Conservation (phyloP, 2,113 vertebrate species). For the Salvelinus alpinus region DNA sequence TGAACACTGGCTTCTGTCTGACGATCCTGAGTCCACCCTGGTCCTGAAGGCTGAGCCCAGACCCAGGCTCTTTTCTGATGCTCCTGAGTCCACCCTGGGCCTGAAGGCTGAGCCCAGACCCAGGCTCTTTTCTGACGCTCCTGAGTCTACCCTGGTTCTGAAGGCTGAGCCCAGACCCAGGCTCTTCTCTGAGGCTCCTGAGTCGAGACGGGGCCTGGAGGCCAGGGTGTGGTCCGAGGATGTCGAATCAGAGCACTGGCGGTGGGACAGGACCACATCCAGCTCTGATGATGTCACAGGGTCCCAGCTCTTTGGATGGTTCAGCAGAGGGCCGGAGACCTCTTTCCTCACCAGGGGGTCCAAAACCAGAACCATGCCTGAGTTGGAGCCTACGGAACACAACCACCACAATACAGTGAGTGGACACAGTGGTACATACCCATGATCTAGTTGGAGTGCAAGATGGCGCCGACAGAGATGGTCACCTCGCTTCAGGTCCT, state of each 20-base stretch:
- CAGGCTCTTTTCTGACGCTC: conserved; percentile 44
- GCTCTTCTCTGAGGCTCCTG: conserved; percentile 58
- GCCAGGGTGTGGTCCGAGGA: conserved; percentile 54
- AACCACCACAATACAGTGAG: conserved; percentile 8
- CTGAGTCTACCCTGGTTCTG: conserved; percentile 51
- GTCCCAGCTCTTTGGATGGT: conserved; percentile 55
- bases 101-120: conserved; percentile 45
- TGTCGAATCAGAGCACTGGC: conserved; percentile 59
- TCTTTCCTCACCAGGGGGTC: conserved; percentile 72
- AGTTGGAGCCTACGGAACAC: conserved; percentile 58
- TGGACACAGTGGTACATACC: not conserved
- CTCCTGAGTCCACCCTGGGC: conserved; percentile 62
- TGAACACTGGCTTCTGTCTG: conserved; percentile 62
- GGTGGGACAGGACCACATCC: conserved; percentile 57
- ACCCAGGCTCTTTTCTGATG: conserved; percentile 50
- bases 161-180: conserved; percentile 34
- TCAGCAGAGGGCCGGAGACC: conserved; percentile 52
- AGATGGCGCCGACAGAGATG: too few relatives aligned
- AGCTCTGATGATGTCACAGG: conserved; percentile 48
- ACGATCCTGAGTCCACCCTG: conserved; percentile 66
- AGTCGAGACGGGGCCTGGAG: conserved; percentile 50
- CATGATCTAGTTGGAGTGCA: not conserved
- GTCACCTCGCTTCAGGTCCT: too few relatives aligned
- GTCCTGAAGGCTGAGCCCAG: conserved; percentile 43
- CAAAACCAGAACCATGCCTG: conserved; percentile 72